Conservation (phyloP, 2,888 invertebrate genomes). For the Eueremaeus valkanovi region DNA sequence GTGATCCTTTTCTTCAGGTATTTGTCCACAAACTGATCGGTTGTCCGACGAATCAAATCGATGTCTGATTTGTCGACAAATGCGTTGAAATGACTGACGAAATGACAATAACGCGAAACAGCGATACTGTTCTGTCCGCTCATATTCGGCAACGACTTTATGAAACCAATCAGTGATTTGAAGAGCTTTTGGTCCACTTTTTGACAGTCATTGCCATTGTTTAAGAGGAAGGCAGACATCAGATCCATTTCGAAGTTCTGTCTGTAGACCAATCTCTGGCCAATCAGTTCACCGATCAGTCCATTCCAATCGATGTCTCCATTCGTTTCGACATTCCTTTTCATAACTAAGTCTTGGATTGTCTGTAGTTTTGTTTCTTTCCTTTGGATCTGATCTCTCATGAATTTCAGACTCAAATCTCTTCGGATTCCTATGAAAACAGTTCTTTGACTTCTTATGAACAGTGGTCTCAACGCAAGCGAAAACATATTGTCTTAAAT, state of each 20-base stretch:
- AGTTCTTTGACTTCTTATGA: neutral
- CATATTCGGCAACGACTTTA: neutral
- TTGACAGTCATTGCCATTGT: neutral
- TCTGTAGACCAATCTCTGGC: conserved; percentile 9
- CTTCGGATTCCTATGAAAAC: neutral
- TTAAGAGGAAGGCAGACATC: conserved; percentile 15
- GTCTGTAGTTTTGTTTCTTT: neutral
- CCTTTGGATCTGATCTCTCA: neutral
- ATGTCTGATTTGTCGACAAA: conserved; percentile 10
- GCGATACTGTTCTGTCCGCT: conserved; percentile 23
- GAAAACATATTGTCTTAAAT: too few relatives aligned
- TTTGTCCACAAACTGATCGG: conserved; percentile 6
- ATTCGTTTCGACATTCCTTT: neutral
- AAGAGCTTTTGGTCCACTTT: conserved; percentile 32
- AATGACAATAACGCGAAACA: conserved; percentile 32
- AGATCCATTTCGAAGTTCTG: conserved; percentile 33
- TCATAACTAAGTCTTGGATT: neutral
- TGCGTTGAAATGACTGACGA: neutral
- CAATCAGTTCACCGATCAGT: neutral
- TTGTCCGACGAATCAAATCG: conserved; percentile 22
- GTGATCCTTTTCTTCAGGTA: conserved; percentile 2
- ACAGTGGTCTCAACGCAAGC: neutral
- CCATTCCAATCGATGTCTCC: conserved; percentile 34
- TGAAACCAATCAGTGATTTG: neutral
- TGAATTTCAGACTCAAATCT: neutral